phyloP scores from a whole-genome alignment of 1,140 invertebrate species.

The Eriosoma lanigerum region DNA sequence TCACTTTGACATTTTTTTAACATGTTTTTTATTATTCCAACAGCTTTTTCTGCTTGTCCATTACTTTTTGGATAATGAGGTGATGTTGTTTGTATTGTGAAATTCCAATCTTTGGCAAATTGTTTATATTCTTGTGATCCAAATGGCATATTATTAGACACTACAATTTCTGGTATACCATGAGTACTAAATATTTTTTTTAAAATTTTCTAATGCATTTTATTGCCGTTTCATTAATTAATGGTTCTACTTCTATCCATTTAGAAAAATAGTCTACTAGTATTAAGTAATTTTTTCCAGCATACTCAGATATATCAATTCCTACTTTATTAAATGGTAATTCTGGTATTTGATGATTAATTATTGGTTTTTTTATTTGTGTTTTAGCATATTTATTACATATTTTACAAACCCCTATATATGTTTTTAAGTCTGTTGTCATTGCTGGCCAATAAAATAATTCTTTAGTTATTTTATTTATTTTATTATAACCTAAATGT shows the following conservation, averaged over 20 bases:
- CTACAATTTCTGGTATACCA: neutral
- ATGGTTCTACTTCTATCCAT: neutral
- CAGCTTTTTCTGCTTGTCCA: too few relatives aligned
- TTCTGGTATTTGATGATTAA: neutral
- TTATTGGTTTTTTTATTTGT: slow-evolving; percentile 20
- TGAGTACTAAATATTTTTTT: slow-evolving; percentile 52
- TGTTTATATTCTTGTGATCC: neutral
- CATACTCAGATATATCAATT: slow-evolving; percentile 52
- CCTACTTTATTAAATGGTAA: slow-evolving; percentile 52
- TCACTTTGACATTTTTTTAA: neutral
- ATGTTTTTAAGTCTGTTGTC: slow-evolving; percentile 5
- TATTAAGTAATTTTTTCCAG: slow-evolving; percentile 48
- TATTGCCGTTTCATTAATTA: neutral
- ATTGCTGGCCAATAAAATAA: slow-evolving; percentile 37
- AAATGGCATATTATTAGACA: neutral
- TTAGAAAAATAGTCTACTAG: slow-evolving; percentile 10
- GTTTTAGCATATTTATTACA: slow-evolving; percentile 8
- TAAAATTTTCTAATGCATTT: slow-evolving; percentile 50
- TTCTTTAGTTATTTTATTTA: neutral
- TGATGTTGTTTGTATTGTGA: neutral
- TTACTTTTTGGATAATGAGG: neutral
- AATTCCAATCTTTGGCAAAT: neutral
- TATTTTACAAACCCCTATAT: slow-evolving; percentile 8
- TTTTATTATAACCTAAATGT: slow-evolving; percentile 60
- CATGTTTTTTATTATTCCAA: too few relatives aligned